A percentile compares a stretch with the other conserved stretches of the same genome.
Evolutionary conservation across 2,797 vertebrate genomes (phyloP).

Genomic region (Pseudotriccus pelzelni): DNA sequence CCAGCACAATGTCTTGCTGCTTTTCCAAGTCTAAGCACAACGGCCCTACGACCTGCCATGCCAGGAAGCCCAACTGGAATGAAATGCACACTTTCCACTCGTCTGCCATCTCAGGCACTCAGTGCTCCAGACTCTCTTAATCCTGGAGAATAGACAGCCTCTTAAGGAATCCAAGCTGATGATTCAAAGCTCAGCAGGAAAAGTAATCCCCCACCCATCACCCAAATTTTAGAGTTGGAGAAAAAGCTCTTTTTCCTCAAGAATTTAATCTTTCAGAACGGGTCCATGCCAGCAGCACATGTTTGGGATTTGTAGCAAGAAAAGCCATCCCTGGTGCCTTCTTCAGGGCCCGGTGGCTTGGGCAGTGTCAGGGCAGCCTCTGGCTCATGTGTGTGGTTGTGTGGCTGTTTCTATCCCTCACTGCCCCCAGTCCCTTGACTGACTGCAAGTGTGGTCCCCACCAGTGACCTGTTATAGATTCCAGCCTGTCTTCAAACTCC

Average conservation of each 20-base stretch:
- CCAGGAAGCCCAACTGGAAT: not conserved
- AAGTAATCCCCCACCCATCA: not conserved
- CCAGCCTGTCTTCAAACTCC: not conserved
- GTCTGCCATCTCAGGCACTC: fast-evolving
- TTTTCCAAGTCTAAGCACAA: not conserved
- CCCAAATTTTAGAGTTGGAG: not conserved
- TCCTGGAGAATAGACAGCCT: not conserved
- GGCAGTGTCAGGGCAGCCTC: not conserved
- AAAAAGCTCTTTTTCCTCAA: not conserved
- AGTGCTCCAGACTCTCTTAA: not conserved
- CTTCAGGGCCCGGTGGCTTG: not conserved
- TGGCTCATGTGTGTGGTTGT: not conserved
- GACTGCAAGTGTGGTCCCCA: fast-evolving
- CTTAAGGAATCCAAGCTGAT: not conserved
- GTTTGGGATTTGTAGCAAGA: not conserved
- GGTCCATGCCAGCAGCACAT: not conserved
- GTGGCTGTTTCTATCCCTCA: not conserved
- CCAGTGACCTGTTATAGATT: not conserved
- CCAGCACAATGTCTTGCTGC: not conserved
- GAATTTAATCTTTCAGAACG: not conserved
- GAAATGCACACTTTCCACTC: not conserved
- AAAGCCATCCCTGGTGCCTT: not conserved
- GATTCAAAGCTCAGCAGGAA: not conserved
- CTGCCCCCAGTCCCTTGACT: not conserved
- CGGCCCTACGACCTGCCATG: fast-evolving